A percentile compares a stretch with the other conserved stretches of the same genome.
Evolutionary conservation across 2,888 invertebrate genomes (phyloP).

Genomic region (Tenodera sinensis): DNA sequence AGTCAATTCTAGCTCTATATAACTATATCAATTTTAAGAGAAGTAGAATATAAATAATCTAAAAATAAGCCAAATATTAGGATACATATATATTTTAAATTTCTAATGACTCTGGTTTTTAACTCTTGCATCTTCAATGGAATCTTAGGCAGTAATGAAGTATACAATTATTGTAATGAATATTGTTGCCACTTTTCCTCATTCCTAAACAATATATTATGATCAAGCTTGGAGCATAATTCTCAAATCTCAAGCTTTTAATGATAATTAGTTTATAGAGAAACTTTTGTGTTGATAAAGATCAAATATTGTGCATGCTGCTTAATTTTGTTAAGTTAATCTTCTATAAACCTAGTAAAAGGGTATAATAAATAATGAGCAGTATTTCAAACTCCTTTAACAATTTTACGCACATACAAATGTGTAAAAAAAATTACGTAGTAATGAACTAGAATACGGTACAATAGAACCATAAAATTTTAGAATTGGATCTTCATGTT

Average conservation of each 20-base stretch:
- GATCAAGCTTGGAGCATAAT: neutral
- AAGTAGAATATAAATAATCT: neutral
- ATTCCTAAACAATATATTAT: neutral
- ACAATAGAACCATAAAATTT: neutral
- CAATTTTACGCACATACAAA: neutral
- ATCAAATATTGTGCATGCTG: neutral
- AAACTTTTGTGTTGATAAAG: neutral
- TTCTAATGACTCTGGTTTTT: neutral
- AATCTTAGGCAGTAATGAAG: neutral
- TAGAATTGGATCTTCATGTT: neutral
- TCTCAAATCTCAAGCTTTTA: neutral
- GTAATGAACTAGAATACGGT: neutral
- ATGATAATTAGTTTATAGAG: neutral
- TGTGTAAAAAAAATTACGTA: neutral
- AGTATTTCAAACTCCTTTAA: neutral
- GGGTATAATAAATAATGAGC: neutral
- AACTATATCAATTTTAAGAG: neutral
- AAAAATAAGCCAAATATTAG: neutral
- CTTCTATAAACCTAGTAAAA: neutral
- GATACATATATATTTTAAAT: neutral
- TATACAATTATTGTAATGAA: neutral
- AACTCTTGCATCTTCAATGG: neutral
- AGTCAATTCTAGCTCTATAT: conserved; percentile 5
- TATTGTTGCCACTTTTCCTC: neutral
- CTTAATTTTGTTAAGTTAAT: neutral